Conservation (phyloP, 2,888 invertebrate species). For the Cotesia congregata region DNA sequence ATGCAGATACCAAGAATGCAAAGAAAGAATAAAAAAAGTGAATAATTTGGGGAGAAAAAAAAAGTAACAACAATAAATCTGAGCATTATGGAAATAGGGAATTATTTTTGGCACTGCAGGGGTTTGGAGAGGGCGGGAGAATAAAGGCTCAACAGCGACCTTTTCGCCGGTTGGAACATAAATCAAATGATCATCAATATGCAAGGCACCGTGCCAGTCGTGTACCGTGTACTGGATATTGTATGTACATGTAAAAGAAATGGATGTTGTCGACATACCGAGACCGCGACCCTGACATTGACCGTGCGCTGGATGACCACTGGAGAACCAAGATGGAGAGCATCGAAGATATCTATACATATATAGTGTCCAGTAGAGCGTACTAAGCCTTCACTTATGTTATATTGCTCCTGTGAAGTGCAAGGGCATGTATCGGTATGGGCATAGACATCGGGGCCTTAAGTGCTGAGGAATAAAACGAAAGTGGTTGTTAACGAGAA, state of each 20-base stretch:
- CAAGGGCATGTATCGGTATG: neutral
- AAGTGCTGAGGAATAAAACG: neutral
- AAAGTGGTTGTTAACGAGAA: constrained; percentile 13
- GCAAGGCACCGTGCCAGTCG: constrained; percentile 52
- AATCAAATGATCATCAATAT: constrained; percentile 53
- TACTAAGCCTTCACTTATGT: neutral
- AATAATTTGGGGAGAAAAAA: too few species aligned
- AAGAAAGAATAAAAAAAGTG: too few species aligned
- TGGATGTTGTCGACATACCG: constrained; percentile 52
- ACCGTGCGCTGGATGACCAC: constrained; percentile 47
- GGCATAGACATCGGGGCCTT: constrained; percentile 11
- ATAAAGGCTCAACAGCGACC: constrained; percentile 41
- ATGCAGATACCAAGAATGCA: too few species aligned
- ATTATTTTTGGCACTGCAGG: constrained; percentile 8
- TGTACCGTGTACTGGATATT: constrained; percentile 31
- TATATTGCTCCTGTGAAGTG: constrained; percentile 11
- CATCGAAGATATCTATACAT: neutral
- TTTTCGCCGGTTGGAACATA: constrained; percentile 50
- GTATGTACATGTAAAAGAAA: constrained; percentile 49
- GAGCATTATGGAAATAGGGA: neutral
- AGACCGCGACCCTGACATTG: constrained; percentile 52
- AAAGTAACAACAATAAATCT: neutral
- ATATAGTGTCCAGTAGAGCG: constrained; percentile 29
- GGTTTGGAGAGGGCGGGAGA: constrained; percentile 17
- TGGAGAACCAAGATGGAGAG: neutral